Evolutionary conservation across 2,113 vertebrate genomes (phyloP).

Genomic region (Plecturocebus donacophilus): DNA sequence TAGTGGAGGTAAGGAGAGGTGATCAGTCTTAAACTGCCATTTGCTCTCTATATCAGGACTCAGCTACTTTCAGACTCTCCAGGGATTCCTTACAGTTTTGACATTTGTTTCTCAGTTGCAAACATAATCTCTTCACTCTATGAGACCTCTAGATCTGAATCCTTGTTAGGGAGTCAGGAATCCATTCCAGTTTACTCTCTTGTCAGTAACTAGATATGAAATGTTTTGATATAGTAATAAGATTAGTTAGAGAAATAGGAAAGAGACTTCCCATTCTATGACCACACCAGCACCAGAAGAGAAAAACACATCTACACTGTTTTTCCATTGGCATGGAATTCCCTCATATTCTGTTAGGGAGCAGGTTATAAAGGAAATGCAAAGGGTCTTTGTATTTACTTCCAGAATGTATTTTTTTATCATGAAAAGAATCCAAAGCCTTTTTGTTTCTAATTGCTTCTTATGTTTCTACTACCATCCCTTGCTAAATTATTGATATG

Average conservation of each 20-base stretch:
- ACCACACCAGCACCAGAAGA: background rate
- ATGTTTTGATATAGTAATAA: background rate
- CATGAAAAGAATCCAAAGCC: background rate
- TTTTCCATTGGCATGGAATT: background rate
- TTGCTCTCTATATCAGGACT: background rate
- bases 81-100: background rate
- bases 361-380: background rate
- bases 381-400: background rate
- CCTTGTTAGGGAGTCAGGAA: background rate
- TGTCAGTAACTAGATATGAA: background rate
- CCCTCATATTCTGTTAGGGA: background rate
- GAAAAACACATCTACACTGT: background rate
- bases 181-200: background rate
- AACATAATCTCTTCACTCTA: background rate
- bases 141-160: background rate
- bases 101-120: background rate
- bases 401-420: background rate
- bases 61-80: background rate
- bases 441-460: slow-evolving; percentile 36
- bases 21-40: background rate
- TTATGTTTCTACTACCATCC: background rate
- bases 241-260: background rate
- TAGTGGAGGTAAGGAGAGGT: background rate
- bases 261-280: background rate
- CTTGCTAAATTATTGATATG: background rate